Conservation (phyloP, 2,113 vertebrate genomes). For the Nothobranchius furzeri region DNA sequence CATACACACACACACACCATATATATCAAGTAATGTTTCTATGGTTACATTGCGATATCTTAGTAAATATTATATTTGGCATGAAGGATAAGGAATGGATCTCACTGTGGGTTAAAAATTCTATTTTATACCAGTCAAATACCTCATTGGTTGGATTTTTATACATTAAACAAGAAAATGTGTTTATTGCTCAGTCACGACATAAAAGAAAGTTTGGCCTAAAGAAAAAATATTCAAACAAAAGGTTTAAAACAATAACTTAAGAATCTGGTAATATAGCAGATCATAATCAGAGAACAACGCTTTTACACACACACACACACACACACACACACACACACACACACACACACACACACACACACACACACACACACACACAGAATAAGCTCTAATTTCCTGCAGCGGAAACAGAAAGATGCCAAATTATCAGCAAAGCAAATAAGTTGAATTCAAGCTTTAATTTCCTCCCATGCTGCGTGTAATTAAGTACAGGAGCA, state of each 20-base stretch:
- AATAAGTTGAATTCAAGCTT: constrained; percentile 67
- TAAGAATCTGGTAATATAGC: constrained; percentile 15
- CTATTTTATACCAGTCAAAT: too few species aligned
- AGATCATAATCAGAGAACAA: constrained; percentile 6
- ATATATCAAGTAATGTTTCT: too few species aligned
- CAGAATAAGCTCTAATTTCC: constrained; percentile 65
- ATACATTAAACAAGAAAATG: too few species aligned
- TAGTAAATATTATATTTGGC: too few species aligned
- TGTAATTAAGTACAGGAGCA: constrained; percentile 41
- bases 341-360: constrained; percentile 25
- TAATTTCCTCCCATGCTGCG: constrained; percentile 60
- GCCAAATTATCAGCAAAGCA: constrained; percentile 66
- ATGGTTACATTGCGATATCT: too few species aligned
- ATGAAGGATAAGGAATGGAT: too few species aligned
- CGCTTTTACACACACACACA: constrained; percentile 2
- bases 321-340: constrained; percentile 12
- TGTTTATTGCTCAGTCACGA: too few species aligned
- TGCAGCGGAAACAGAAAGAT: constrained; percentile 66
- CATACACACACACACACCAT: too few species aligned
- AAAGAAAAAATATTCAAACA: neutral
- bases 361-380: too few species aligned
- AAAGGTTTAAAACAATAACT: neutral
- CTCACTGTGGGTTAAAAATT: too few species aligned
- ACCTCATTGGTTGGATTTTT: too few species aligned
- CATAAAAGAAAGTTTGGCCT: neutral